phyloP scores from a whole-genome alignment of 2,797 vertebrate species.

The Apogon hyalosoma region DNA sequence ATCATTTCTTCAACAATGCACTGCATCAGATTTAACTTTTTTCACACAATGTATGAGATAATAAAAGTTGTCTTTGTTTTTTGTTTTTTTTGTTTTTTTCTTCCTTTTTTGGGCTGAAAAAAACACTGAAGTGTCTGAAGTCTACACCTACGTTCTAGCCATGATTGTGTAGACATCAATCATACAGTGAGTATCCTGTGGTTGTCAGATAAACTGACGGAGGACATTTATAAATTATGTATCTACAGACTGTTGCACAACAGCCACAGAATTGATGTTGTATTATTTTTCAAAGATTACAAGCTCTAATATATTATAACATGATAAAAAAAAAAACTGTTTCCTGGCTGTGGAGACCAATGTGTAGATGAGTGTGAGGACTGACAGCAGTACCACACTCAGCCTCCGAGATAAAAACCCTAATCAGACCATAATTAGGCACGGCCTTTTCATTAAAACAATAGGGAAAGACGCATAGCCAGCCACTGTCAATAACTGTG shows the following conservation, averaged over 20 bases:
- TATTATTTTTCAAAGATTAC: constrained; percentile 17
- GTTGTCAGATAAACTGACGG: constrained; percentile 22
- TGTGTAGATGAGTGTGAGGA: constrained; percentile 26
- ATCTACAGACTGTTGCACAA: constrained; percentile 1
- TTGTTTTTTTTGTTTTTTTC: neutral
- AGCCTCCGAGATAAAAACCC: constrained; percentile 60
- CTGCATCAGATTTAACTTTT: constrained; percentile 10
- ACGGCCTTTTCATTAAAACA: constrained; percentile 67
- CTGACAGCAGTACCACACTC: constrained; percentile 49
- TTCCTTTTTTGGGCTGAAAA: constrained; percentile 5
- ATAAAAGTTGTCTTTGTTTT: constrained; percentile 16
- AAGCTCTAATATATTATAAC: constrained; percentile 1
- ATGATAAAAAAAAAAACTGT: constrained; percentile 18
- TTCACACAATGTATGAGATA: constrained; percentile 9
- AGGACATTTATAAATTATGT: constrained; percentile 19
- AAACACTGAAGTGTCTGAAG: constrained; percentile 10
- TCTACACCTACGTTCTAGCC: neutral
- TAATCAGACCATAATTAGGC: constrained; percentile 79
- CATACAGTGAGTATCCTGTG: constrained; percentile 10
- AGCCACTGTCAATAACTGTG: constrained; percentile 79
- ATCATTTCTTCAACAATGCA: constrained; percentile 27
- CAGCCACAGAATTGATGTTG: constrained; percentile 3
- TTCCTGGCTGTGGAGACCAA: constrained; percentile 23
- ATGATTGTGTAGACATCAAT: constrained; percentile 15
- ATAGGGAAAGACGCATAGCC: constrained; percentile 63